Percentiles rank a stretch among this genome's conserved stretches.
These are phyloP conservation scores for Ptilorrhoa leucosticta DNA, from an alignment of 2,113 vertebrate species.

Conservation along the genomic window DNA sequence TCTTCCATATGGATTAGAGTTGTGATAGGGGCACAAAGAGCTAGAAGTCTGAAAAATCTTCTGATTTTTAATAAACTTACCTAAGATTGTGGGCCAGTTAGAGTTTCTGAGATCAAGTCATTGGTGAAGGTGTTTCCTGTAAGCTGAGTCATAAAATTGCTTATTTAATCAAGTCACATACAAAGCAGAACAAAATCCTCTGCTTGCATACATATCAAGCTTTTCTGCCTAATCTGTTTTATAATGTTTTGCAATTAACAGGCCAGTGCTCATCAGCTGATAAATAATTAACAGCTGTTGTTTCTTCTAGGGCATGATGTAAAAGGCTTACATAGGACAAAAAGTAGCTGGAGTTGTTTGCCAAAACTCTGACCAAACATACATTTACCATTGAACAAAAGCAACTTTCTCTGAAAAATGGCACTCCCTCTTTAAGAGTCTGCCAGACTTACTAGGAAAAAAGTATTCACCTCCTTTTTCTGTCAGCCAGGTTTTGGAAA, in stretches of 20 bases:
- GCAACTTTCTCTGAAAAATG: neutral
- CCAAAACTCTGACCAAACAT: conserved; percentile 25
- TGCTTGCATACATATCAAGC: neutral
- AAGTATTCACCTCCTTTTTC: neutral
- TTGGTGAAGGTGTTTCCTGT: neutral
- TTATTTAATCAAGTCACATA: conserved; percentile 12
- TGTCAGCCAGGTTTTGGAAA: neutral
- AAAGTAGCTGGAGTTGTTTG: neutral
- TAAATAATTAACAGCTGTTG: conserved; percentile 63
- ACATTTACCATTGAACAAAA: neutral
- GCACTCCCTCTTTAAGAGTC: neutral
- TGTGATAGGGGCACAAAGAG: neutral
- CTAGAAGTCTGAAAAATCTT: neutral
- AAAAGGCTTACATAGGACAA: conserved; percentile 32
- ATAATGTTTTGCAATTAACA: conserved; percentile 55
- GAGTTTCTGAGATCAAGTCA: neutral
- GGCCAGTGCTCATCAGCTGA: conserved; percentile 54
- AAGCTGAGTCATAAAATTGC: neutral
- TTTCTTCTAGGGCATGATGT: conserved; percentile 37
- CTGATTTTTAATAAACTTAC: neutral
- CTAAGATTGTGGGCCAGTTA: neutral
- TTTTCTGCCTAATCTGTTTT: conserved; percentile 45
- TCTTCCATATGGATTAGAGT: neutral
- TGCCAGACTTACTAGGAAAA: neutral
- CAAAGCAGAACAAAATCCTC: neutral